Percentiles rank a stretch among this genome's conserved stretches.
Conservation (phyloP, 2,797 vertebrate species). For the Lagocephalus sceleratus region DNA sequence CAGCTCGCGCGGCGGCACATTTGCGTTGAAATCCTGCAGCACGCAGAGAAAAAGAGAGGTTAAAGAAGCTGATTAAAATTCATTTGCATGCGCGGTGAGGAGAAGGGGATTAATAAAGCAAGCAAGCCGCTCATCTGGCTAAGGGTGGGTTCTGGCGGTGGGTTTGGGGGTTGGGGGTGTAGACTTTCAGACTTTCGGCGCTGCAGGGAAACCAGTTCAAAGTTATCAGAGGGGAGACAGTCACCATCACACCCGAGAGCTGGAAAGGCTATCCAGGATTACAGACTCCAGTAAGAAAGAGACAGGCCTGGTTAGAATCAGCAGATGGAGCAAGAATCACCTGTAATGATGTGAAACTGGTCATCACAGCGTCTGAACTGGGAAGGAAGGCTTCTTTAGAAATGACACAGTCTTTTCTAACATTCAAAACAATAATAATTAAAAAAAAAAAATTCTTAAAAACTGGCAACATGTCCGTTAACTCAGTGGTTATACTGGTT, state of each 20-base stretch:
- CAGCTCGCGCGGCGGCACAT: constrained; percentile 32
- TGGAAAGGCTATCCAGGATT: constrained; percentile 55
- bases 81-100: constrained; percentile 71
- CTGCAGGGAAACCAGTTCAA: constrained; percentile 65
- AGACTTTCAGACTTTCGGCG: constrained; percentile 38
- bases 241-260: constrained; percentile 59
- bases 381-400: background rate
- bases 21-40: constrained; percentile 69
- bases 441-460: background rate
- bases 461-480: background rate
- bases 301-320: constrained; percentile 21
- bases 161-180: constrained; percentile 12
- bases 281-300: constrained; percentile 40
- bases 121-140: constrained; percentile 64
- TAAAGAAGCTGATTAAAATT: constrained; percentile 79
- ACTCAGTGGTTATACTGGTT: constrained; percentile 1
- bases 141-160: constrained; percentile 10
- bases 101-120: constrained; percentile 77
- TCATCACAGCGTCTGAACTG: background rate
- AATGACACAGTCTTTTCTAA: background rate
- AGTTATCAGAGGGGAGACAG: constrained; percentile 75
- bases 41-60: constrained; percentile 60
- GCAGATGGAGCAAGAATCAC: constrained; percentile 9
- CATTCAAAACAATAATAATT: background rate
- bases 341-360: constrained; percentile 14